These are phyloP conservation scores for Brachyistius frenatus DNA, from an alignment of 2,113 vertebrate genomes.

Conservation along the genomic window DNA sequence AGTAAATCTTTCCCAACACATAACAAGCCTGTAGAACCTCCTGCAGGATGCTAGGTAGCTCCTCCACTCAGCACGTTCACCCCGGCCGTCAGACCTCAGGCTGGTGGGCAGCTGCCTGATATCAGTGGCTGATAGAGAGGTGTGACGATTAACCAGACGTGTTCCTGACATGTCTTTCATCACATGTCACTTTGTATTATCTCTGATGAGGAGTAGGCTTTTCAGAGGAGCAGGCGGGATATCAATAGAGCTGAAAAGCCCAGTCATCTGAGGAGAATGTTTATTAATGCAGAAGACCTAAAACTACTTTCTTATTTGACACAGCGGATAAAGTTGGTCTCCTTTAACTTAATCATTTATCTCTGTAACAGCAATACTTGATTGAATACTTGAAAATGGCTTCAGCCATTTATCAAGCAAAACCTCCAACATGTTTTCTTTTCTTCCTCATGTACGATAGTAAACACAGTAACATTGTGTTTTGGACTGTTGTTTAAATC, in stretches of 20 bases:
- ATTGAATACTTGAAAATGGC: neutral
- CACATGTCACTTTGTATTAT: constrained; percentile 46
- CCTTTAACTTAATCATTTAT: neutral
- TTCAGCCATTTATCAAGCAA: too few relatives aligned
- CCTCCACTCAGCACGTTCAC: constrained; percentile 21
- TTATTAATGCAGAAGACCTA: neutral
- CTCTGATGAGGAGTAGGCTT: constrained; percentile 18
- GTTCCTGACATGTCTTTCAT: constrained; percentile 48
- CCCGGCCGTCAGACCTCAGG: constrained; percentile 16
- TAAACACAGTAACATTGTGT: too few relatives aligned
- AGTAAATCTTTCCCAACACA: constrained; percentile 20
- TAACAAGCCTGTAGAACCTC: constrained; percentile 21
- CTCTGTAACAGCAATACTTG: neutral
- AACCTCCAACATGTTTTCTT: too few relatives aligned
- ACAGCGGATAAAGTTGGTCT: neutral
- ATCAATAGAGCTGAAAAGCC: neutral
- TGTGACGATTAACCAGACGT: constrained; percentile 38
- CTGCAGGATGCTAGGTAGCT: constrained; percentile 15
- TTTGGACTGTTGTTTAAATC: too few relatives aligned
- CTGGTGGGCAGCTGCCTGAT: constrained; percentile 34
- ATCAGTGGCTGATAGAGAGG: constrained; percentile 43
- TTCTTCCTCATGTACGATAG: too few relatives aligned
- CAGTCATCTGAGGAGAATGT: neutral
- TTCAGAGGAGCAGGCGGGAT: constrained; percentile 14
- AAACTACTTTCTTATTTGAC: neutral